Evolutionary conservation across 2,888 invertebrate genomes (phyloP), one percentile per base, ranked within the genome.

Genomic region (Corythucha ciliata): DNA sequence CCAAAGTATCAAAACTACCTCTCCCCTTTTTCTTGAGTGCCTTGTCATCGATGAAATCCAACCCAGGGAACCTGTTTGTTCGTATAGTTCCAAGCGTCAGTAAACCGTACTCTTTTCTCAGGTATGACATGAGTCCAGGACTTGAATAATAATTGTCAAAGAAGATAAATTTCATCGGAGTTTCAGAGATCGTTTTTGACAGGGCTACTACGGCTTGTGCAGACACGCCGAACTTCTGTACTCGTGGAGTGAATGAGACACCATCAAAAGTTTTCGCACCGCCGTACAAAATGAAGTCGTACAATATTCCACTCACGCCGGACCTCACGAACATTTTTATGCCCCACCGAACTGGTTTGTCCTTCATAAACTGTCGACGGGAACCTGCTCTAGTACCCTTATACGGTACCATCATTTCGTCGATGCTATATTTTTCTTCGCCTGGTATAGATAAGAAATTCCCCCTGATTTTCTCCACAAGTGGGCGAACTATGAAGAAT

Each of bases 121-220:
- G 40, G 25, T 53, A 40, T 14, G 29, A 12, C 16, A 55, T 41
- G 2, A 58, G 48, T 22, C 50, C 48, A 2, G 53, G 25, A 18
- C 36, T 49, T 1, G 46, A 34, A 39, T 57, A 59, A 24, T 39
- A 63, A 45, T 60, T 62, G 39, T 63, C 62, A 48, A 58, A 60
- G 49, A 57, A 62, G n/a, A 61, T 50, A 37, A 49, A 29, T 18
- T 25, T 25, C n/a, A 42, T 18, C 8, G 6, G 8, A 12, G 44
- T 18, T 7, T 40, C 21, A 7, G 40, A 24, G 40, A 40, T 40
- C 8, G 21, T 40, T 40, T 40, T 40, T 6, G 14, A 16, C 6
- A 40, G 40, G 10, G 40, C 40, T 24, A 40, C 40, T 6, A 40
- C 40, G 8, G 40, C 22, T 14, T 40, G 10, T 8, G 40, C 40